Base-by-base conservation (phyloP, 1,140 invertebrate genomes). In the Patella vulgata region DNA sequence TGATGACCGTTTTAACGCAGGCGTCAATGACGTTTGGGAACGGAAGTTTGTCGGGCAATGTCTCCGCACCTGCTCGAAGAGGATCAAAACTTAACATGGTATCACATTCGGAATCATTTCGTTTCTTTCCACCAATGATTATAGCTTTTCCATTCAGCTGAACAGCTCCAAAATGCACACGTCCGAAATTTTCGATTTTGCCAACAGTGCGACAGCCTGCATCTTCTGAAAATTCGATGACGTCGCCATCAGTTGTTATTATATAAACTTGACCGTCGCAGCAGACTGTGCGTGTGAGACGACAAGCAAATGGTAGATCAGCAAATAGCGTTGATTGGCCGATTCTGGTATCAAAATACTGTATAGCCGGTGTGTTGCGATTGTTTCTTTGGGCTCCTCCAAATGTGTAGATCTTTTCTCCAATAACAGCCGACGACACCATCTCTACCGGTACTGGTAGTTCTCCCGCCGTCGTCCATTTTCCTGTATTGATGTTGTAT, bases 341-440 rank as follows among this genome's bases (percentile, higher is more conserved):
- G 6, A 65, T 36, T n/a, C 73, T 44, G 1, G 75, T 71, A 44
- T 78, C 73, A 55, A 71, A 75, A 50, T 68, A 72, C 48, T 78
- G 75, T 5, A 75, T 69, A 19, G 68, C 69, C 30, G 66, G 70
- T 23, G 71, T 68, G 40, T 78, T 74, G 43, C 70, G 71, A 39
- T 75, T 73, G 25, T 71, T 74, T 52, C 71, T 67, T 17, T 73
- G 73, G 4, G 73, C 73, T 14, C 75, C 75, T 11, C 75, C 75
- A 55, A 78, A 78, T 3, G 72, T 51, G 55, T 70, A 78, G n/a
- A 78, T 62, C 54, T 72, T 71, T 58, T 78, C 71, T 4, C 75
- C 75, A 40, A 74, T 61, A 4, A 71, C 71, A 31, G 73, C 54
- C 30, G 75, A 66, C 9, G 75, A 72, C 44, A 71, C 71, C 47